A percentile compares a stretch with the other conserved stretches of the same genome.
phyloP scores from a whole-genome alignment of 2,888 invertebrate species.

The Tortrix viridana region DNA sequence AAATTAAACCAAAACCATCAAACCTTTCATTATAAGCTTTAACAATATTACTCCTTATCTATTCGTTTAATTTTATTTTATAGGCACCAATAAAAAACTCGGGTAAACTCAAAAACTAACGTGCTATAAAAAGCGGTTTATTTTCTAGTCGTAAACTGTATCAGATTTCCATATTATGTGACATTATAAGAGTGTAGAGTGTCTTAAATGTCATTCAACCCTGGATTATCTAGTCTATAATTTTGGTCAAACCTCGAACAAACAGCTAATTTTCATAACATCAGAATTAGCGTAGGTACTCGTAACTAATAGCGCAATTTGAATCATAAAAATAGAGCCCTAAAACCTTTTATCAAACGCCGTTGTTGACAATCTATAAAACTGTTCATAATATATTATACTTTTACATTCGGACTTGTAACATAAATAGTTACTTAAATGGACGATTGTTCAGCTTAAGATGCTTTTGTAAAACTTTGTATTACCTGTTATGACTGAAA shows the following conservation, averaged over 20 bases:
- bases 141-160: conserved; percentile 55
- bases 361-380: conserved; percentile 9
- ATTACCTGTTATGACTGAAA: no score
- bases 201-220: conserved; percentile 59
- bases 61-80: conserved; percentile 58
- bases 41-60: conserved; percentile 52
- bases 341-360: conserved; percentile 12
- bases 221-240: conserved; percentile 49
- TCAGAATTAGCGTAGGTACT: conserved; percentile 5
- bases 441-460: no score
- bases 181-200: conserved; percentile 51
- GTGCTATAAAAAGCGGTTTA: conserved; percentile 57
- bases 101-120: conserved; percentile 52
- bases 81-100: conserved; percentile 53
- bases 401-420: no score
- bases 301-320: conserved; percentile 14
- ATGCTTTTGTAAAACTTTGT: no score
- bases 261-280: conserved; percentile 45
- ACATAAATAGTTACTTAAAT: no score
- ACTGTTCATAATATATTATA: neutral
- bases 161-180: conserved; percentile 62
- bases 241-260: conserved; percentile 48
- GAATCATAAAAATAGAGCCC: conserved; percentile 17
- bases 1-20: conserved; percentile 44
- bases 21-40: conserved; percentile 47